Evolutionary conservation across 2,888 invertebrate species (phyloP).

Genomic region (Parapristionchus giblindavisi): DNA sequence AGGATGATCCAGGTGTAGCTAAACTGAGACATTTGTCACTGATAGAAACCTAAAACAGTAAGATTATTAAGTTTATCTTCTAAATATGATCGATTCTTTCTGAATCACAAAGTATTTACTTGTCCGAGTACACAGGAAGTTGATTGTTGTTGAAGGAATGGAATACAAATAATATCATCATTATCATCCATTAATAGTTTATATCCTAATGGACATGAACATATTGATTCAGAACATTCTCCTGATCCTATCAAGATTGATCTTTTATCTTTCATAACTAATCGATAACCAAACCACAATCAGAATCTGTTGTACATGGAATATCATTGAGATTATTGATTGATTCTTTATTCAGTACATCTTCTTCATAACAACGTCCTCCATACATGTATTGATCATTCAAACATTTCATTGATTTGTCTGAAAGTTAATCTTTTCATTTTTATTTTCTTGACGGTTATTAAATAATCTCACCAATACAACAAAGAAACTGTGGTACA

Average conservation of each 20-base stretch:
- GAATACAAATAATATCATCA: not conserved
- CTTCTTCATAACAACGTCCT: constrained; percentile 17
- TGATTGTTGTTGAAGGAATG: not conserved
- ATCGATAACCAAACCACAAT: no score
- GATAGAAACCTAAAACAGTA: not conserved
- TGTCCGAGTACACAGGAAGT: constrained; percentile 1
- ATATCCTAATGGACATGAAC: not conserved
- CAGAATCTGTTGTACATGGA: no score
- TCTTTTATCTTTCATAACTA: no score
- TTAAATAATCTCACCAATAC: not conserved
- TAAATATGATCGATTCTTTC: no score
- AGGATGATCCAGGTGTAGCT: not conserved
- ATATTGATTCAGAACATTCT: not conserved
- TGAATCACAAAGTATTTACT: not conserved
- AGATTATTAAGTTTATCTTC: not conserved
- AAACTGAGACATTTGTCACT: constrained; percentile 3
- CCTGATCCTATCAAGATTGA: no score
- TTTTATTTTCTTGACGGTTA: not conserved
- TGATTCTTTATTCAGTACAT: not conserved
- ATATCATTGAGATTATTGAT: no score
- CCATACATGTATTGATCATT: constrained; percentile 26
- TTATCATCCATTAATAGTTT: not conserved
- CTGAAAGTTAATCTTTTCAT: not conserved
- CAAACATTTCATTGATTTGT: not conserved
- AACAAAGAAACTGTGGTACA: not conserved